Evolutionary conservation across 2,888 invertebrate species (phyloP).

Genomic region (Heterodera filipjevi): DNA sequence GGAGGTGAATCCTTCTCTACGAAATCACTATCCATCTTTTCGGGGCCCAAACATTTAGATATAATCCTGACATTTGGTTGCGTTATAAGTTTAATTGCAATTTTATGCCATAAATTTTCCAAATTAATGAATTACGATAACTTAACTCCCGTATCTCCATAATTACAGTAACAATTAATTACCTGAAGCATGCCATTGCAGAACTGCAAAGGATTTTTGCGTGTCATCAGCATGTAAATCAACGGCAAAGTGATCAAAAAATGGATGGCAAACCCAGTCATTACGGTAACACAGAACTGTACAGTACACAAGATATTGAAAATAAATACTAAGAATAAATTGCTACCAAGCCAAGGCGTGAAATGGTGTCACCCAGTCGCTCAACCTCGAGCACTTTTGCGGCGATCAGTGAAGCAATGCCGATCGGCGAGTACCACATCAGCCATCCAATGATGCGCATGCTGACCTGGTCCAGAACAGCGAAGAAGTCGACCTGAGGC

Average conservation of each 20-base stretch:
- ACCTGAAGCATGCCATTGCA: slow-evolving; percentile 72
- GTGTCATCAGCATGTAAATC: slow-evolving; percentile 71
- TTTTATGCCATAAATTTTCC: no score
- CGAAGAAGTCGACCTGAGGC: slow-evolving; percentile 70
- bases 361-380: slow-evolving; percentile 71
- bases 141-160: no score
- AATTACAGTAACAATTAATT: no score
- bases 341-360: slow-evolving; percentile 72
- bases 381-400: slow-evolving; percentile 74
- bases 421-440: slow-evolving; percentile 80
- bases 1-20: no score
- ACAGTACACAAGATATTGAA: background rate
- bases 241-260: slow-evolving; percentile 71
- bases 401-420: slow-evolving; percentile 74
- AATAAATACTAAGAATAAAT: background rate
- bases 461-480: slow-evolving; percentile 83
- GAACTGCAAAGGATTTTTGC: slow-evolving; percentile 48
- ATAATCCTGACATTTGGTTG: no score
- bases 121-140: no score
- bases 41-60: no score
- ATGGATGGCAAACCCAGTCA: slow-evolving; percentile 71
- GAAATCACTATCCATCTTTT: no score
- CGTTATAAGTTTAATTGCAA: no score
- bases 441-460: slow-evolving; percentile 87
- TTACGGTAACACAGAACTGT: slow-evolving; percentile 72